Evolutionary conservation across 2,113 vertebrate genomes (phyloP).

Genomic region (Ifrita kowaldi): DNA sequence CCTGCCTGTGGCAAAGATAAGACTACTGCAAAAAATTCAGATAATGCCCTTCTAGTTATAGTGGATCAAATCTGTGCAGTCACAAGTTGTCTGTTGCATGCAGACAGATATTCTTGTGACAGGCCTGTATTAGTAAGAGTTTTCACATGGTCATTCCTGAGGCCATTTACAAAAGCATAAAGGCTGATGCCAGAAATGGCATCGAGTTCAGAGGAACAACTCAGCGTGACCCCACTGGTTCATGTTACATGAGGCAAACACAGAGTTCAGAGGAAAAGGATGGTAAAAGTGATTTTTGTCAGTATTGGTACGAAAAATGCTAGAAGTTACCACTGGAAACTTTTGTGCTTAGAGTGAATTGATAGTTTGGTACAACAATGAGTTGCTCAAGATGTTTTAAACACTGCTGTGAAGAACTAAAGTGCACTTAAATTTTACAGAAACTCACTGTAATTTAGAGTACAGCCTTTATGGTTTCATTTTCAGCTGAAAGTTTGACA

Average conservation of each 20-base stretch:
- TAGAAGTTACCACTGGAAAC: not conserved
- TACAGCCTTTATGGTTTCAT: not conserved
- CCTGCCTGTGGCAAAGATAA: not conserved
- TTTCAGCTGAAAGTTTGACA: not conserved
- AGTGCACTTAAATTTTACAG: not conserved
- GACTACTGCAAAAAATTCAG: not conserved
- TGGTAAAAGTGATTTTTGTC: not conserved
- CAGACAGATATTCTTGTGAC: not conserved
- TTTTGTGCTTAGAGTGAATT: not conserved
- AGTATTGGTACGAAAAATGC: not conserved
- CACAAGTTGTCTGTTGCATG: not conserved
- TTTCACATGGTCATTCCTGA: rapidly evolving
- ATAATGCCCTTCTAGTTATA: not conserved
- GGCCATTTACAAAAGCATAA: not conserved
- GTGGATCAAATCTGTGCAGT: not conserved
- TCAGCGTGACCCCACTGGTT: not conserved
- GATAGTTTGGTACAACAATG: not conserved
- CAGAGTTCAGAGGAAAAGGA: not conserved
- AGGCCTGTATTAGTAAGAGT: not conserved
- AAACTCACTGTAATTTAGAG: not conserved
- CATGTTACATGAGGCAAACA: rapidly evolving
- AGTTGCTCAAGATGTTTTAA: not conserved
- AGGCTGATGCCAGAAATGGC: not conserved
- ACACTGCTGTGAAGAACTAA: not conserved
- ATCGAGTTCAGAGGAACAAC: not conserved